Evolutionary conservation across 1,140 invertebrate genomes (phyloP), one percentile per base, ranked within the genome.

Genomic region (Megalopta genalis): DNA sequence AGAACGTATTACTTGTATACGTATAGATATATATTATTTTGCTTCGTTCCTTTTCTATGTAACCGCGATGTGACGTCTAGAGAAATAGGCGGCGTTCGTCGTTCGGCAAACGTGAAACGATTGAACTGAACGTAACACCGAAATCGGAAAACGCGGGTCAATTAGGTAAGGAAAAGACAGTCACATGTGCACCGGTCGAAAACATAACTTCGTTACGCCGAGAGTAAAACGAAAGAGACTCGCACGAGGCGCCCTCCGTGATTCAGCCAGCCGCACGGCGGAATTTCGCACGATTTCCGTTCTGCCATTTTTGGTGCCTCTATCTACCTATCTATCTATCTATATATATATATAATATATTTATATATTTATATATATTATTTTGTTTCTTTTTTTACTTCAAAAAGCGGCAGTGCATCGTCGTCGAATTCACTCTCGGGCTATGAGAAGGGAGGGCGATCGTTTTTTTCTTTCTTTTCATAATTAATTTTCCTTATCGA

Each of bases 341-440:
- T 85, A 83, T 85, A 85, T 86, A 84, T 86, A 84, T 85, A 85
- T 86, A 85, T 86, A 85, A 81, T 81, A 85, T 85, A 82, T 85
- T 74, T 85, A 78, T 86, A 86, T 75, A 25, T 86, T 80, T 86
- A 80, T 86, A 86, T 85, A 86, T 86, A 80, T 85, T 80, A 77
- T 83, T 75, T 86, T 80, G 64, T 86, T 71, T 82, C 42, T 32
- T 54, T 66, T 32, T 68, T 81, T 71, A 73, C 77, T 85, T 82
- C 80, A 85, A 86, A 86, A 86, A 86, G 80, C 85, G 85, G 85
- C 85, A 86, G 85, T 86, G 85, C 83, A 85, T 86, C 84, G 80
- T 82, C 84, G 84, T 82, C 83, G 85, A 86, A 85, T 86, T 86
- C 73, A 77, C 77, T 82, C 72, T 80, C 72, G 80, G 84, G 80